phyloP scores from a whole-genome alignment of 2,797 vertebrate species.

The Botia almorhae region DNA sequence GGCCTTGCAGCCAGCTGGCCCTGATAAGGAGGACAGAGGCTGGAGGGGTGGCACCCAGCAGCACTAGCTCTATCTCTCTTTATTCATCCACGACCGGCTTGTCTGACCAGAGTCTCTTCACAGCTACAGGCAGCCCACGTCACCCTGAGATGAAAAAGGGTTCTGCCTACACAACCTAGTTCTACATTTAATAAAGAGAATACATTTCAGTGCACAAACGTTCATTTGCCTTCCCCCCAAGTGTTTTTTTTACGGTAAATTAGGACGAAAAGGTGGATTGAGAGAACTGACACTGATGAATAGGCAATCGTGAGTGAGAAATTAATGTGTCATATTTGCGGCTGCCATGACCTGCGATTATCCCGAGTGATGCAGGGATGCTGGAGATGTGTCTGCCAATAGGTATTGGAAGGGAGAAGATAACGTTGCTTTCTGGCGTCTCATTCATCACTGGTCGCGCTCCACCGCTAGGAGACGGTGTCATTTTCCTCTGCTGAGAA shows the following conservation, averaged over 20 bases:
- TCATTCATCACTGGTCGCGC: constrained; percentile 78
- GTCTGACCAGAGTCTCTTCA: constrained; percentile 18
- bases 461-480: constrained; percentile 72
- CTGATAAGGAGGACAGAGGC: constrained; percentile 57
- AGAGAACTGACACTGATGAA: constrained; percentile 76
- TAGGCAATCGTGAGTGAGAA: constrained; percentile 74
- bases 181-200: not conserved
- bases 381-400: constrained; percentile 72
- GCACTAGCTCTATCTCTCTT: constrained; percentile 52
- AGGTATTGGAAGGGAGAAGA: constrained; percentile 62
- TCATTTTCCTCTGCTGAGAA: constrained; percentile 60
- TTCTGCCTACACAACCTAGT: constrained; percentile 44
- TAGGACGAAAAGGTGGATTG: constrained; percentile 49
- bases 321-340: constrained; percentile 72
- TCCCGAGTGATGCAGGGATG: constrained; percentile 67
- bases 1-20: constrained; percentile 73
- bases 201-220: not conserved
- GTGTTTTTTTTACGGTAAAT: constrained; percentile 60
- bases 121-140: constrained; percentile 41
- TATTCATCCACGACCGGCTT: constrained; percentile 44
- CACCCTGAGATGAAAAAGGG: constrained; percentile 34
- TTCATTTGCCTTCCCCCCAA: not conserved
- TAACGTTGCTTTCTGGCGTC: constrained; percentile 68
- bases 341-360: constrained; percentile 72
- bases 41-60: constrained; percentile 71